phyloP scores from a whole-genome alignment of 2,888 invertebrate genomes.

The Cordilura impudica region DNA sequence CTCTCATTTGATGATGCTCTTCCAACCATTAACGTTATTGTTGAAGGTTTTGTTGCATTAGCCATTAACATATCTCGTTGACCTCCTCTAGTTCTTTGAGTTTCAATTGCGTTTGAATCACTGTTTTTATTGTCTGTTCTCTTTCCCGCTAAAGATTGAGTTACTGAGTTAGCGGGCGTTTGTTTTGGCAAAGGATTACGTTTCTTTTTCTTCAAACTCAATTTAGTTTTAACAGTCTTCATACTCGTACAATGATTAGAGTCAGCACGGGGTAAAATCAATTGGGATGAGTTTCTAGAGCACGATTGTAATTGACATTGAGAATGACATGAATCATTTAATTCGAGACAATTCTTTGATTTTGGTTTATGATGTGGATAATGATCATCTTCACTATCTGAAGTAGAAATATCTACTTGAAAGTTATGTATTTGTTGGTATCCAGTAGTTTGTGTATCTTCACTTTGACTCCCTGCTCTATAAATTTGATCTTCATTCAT shows the following conservation, averaged over 20 bases:
- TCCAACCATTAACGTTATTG: not conserved
- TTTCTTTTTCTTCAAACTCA: conserved; percentile 29
- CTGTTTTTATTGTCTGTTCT: not conserved
- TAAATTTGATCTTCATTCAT: conserved; percentile 31
- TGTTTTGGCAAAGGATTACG: conserved; percentile 45
- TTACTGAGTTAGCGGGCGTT: conserved; percentile 55
- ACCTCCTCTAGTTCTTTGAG: not conserved
- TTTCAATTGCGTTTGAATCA: not conserved
- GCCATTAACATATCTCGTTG: not conserved
- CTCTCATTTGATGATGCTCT: not conserved
- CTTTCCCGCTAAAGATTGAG: conserved; percentile 44
- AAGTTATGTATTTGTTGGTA: not conserved
- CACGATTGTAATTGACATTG: not conserved
- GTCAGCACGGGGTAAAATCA: not conserved
- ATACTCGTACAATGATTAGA: not conserved
- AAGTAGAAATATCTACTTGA: not conserved
- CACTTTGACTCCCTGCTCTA: not conserved
- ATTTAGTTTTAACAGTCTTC: not conserved
- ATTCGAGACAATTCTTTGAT: not conserved
- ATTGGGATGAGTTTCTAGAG: not conserved
- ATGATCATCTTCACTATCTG: conserved; percentile 2
- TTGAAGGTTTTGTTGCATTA: not conserved
- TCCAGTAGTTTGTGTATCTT: not conserved
- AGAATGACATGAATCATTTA: not conserved
- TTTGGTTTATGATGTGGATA: not conserved